Percentiles rank a stretch among this genome's conserved stretches.
phyloP scores from a whole-genome alignment of 2,797 vertebrate species.

The Oryzias dopingdopingensis region DNA sequence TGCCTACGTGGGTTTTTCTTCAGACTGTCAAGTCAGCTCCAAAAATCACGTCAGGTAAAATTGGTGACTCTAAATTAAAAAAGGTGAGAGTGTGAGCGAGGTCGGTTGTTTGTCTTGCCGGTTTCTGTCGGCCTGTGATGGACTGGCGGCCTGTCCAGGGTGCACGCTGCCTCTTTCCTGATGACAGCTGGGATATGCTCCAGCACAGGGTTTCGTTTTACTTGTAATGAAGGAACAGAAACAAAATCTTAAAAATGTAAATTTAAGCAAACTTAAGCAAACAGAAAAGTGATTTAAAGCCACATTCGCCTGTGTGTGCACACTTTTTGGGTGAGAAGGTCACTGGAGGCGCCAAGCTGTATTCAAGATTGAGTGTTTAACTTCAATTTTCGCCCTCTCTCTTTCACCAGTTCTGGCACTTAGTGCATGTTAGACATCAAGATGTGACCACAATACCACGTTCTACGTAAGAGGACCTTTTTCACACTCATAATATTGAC shows the following conservation, averaged over 20 bases:
- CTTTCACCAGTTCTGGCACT: constrained; percentile 44
- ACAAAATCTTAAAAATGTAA: neutral
- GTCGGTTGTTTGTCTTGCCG: too few relatives aligned
- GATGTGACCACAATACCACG: constrained; percentile 66
- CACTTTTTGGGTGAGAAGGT: constrained; percentile 51
- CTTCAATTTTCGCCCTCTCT: constrained; percentile 48
- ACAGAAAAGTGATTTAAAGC: constrained; percentile 4
- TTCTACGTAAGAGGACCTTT: constrained; percentile 64
- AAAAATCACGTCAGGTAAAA: too few relatives aligned
- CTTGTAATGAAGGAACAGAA: too few relatives aligned
- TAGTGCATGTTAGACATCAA: constrained; percentile 43
- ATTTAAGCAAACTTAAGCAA: neutral
- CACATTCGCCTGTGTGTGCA: constrained; percentile 5
- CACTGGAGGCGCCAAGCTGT: constrained; percentile 50
- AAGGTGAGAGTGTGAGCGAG: too few relatives aligned
- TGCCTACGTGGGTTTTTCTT: too few relatives aligned
- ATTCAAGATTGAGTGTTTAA: constrained; percentile 34
- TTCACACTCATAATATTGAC: constrained; percentile 73
- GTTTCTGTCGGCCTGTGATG: too few relatives aligned
- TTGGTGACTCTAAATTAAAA: too few relatives aligned
- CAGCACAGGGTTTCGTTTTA: too few relatives aligned
- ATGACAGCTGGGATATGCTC: too few relatives aligned
- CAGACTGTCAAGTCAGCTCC: too few relatives aligned
- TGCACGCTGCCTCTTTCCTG: too few relatives aligned
- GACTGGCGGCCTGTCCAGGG: too few relatives aligned